These are phyloP conservation scores for Dicranocentrus wangi DNA, from an alignment of 2,888 invertebrate genomes.

Conservation along the genomic window DNA sequence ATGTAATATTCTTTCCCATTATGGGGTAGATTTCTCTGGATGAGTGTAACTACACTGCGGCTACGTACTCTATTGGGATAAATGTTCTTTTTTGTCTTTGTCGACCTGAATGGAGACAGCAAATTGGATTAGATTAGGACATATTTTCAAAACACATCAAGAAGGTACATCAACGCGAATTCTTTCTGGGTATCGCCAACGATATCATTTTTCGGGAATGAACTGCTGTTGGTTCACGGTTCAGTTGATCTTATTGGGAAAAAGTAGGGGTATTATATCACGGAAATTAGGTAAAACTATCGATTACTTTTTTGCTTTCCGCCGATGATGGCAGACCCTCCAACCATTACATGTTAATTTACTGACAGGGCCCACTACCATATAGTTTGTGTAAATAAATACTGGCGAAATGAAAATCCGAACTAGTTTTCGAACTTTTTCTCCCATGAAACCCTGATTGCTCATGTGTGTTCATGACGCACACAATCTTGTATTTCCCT, in stretches of 20 bases:
- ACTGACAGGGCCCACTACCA: too few relatives aligned
- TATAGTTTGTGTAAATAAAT: too few relatives aligned
- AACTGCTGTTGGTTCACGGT: too few relatives aligned
- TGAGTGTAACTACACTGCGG: too few relatives aligned
- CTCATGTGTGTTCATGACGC: background rate
- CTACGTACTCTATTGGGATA: too few relatives aligned
- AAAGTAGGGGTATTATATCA: too few relatives aligned
- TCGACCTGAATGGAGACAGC: background rate
- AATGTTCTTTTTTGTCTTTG: background rate
- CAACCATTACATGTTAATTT: too few relatives aligned
- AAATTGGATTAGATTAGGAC: conserved; percentile 11
- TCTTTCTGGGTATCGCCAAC: too few relatives aligned
- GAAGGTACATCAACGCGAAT: background rate
- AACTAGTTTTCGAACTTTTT: background rate
- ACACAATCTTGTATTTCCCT: conserved; percentile 9
- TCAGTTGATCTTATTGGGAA: too few relatives aligned
- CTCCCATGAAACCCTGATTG: background rate
- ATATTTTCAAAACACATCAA: conserved; percentile 6
- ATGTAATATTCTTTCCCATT: conserved; percentile 16
- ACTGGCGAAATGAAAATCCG: background rate
- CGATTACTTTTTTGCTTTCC: too few relatives aligned
- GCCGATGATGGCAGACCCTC: too few relatives aligned
- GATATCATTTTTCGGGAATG: background rate
- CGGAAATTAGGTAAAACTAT: too few relatives aligned
- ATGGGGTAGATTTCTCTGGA: background rate